Evolutionary conservation across 2,888 invertebrate species (phyloP), one percentile per base, ranked within the genome.

Genomic region (Drosophila planitibia): DNA sequence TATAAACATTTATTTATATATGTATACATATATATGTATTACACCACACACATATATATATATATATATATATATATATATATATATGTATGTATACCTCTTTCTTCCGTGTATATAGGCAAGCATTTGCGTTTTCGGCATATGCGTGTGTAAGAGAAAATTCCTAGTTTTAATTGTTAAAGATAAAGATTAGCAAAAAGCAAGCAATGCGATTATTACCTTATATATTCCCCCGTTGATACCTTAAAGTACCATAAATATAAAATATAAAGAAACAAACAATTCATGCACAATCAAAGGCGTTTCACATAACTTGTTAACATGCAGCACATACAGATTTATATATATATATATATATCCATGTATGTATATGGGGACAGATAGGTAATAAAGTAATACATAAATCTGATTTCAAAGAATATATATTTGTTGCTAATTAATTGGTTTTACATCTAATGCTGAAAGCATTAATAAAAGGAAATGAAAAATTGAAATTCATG

Each of bases 111-210:
- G 85, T 90, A 90, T 52, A 90, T 88, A 89, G 83, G 44, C 63
- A 44, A 64, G 71, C 81, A 80, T 80, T 70, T 72, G 79, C 75
- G 69, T 73, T 81, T 76, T 75, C 53, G 65, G 52, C 65, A 79
- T 66, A 53, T 84, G 78, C 58, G 49, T 35, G 67, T 39, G 6
- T 52, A 33, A 63, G 47, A 67, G 54, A 53, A 70, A 81, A 82
- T 79, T 85, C 51, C 62, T 85, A 85, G 85, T 76, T 83, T 73
- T 85, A 85, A 85, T 90, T 85, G 85, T 85, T 85, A 85, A 76
- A 81, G 87, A 85, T 90, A 70, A 69, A 73, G 47, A 71, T 47
- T 49, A 61, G 51, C 62, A 60, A 22, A 54, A 54, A 16, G 70
- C 60, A 58, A 59, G 62, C 44, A 57, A 64, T 47, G 51, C 25